Base-by-base conservation (phyloP, 2,888 invertebrate genomes). In the Ophion slaviceki region DNA sequence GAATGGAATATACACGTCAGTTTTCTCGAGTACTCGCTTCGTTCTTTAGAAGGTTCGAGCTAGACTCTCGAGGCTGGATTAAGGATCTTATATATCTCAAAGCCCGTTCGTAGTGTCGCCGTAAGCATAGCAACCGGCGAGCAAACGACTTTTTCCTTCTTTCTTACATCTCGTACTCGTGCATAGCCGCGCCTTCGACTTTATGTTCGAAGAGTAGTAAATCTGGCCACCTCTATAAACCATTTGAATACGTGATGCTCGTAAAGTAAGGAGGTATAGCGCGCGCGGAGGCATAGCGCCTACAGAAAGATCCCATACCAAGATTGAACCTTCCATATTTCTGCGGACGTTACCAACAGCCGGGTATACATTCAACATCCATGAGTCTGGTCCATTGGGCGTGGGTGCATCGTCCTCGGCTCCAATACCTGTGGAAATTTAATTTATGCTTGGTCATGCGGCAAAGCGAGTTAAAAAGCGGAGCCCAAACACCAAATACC, bases 241-340 rank as follows among this genome's bases (percentile, higher is more conserved):
- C 86, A 86, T 84, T 86, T 81, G 86, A 84, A 86, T 86, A 84
- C 83, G 76, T 36, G 82, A 82, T 45, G 78, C 78, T 84, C 83
- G 76, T 84, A 86, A 84, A 86, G 75, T 66, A 76, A 62, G 57
- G 66, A 64, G 40, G 28, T 47, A 70, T 61, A n/a, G 11, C 45
- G 70, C 32, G 62, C 40, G 64, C 68, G 20, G 70, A 78, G 76
- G 47, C 64, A 68, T 80, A 64, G 77, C 74, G 77, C 28, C 67
- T 57, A 68, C n/a, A 53, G 62, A 20, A 45, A 66, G 83, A 79
- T 78, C 79, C 67, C 53, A 70, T 72, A 70, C 66, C 20, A 47
- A 74, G 71, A 70, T 71, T 74, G 67, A 80, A 74, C 57, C 36
- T 82, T 36, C 32, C 68, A 64, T 53, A 53, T 76, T 59, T 62